Percentiles rank a stretch among this genome's conserved stretches.
These are phyloP conservation scores for Digitonthophagus gazella DNA, from an alignment of 2,888 invertebrate species.

Conservation along the genomic window DNA sequence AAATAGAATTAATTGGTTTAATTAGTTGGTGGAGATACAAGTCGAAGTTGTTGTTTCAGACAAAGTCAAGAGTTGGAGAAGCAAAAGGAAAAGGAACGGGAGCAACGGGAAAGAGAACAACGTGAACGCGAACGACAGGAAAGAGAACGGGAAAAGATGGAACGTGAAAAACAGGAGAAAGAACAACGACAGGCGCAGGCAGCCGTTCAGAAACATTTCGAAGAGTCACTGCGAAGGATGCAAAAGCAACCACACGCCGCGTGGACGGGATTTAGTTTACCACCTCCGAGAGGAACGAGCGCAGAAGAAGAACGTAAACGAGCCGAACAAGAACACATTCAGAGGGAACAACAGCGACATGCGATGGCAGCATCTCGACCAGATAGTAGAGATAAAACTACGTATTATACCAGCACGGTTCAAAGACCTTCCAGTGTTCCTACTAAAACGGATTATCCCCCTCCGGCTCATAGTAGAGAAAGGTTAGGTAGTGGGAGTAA, in stretches of 20 bases:
- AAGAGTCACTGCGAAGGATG: constrained; percentile 64
- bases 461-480: constrained; percentile 47
- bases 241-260: constrained; percentile 24
- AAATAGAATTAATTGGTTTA: background rate
- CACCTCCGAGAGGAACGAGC: constrained; percentile 38
- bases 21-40: too few species aligned
- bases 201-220: constrained; percentile 85
- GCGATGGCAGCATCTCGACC: constrained; percentile 38
- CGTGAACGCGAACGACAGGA: constrained; percentile 54
- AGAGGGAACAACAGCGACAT: constrained; percentile 47
- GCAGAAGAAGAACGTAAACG: constrained; percentile 49
- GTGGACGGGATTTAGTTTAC: constrained; percentile 37
- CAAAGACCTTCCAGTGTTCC: constrained; percentile 48
- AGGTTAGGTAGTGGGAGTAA: constrained; percentile 43
- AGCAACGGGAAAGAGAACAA: constrained; percentile 54
- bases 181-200: constrained; percentile 59
- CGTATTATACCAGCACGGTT: constrained; percentile 38
- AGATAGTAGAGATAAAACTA: constrained; percentile 44
- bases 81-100: constrained; percentile 53
- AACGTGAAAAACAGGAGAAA: constrained; percentile 53
- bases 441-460: constrained; percentile 52
- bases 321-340: constrained; percentile 47
- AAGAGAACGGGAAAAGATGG: constrained; percentile 53
- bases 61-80: constrained; percentile 62
- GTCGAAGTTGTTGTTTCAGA: constrained; percentile 38